These are phyloP conservation scores for Phylloscopus whistleri DNA, from an alignment of 2,113 vertebrate species.

Conservation along the genomic window DNA sequence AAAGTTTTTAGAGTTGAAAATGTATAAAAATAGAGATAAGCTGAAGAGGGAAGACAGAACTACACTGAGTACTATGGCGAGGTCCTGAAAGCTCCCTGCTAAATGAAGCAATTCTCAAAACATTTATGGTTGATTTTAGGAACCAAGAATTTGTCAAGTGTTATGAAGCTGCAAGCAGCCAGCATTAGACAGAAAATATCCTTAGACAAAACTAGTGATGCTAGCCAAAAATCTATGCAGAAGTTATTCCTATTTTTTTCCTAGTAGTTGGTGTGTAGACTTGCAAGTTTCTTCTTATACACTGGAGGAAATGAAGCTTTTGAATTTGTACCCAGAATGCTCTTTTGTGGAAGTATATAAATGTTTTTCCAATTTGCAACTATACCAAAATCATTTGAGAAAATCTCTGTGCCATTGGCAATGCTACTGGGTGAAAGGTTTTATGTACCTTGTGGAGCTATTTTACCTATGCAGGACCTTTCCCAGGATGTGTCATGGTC, in stretches of 20 bases:
- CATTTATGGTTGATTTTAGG: slow-evolving; percentile 66
- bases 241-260: slow-evolving; percentile 4
- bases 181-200: slow-evolving; percentile 54
- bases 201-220: slow-evolving; percentile 37
- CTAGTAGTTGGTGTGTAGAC: background rate
- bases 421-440: background rate
- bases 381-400: slow-evolving; percentile 5
- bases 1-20: slow-evolving; percentile 13
- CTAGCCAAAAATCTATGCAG: slow-evolving; percentile 61
- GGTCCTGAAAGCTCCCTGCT: slow-evolving; percentile 45
- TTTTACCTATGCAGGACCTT: background rate
- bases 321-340: slow-evolving; percentile 37
- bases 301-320: slow-evolving; percentile 20
- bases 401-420: background rate
- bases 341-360: slow-evolving; percentile 19
- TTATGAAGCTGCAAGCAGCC: slow-evolving; percentile 55
- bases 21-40: slow-evolving; percentile 45
- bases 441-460: background rate
- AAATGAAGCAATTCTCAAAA: slow-evolving; percentile 67
- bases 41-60: slow-evolving; percentile 12
- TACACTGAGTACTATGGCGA: background rate
- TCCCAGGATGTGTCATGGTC: background rate
- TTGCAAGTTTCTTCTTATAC: slow-evolving; percentile 25
- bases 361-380: slow-evolving; percentile 14
- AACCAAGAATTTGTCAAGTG: slow-evolving; percentile 67